Conservation (phyloP, 2,888 invertebrate genomes). For the Lepidochrysops patricia region DNA sequence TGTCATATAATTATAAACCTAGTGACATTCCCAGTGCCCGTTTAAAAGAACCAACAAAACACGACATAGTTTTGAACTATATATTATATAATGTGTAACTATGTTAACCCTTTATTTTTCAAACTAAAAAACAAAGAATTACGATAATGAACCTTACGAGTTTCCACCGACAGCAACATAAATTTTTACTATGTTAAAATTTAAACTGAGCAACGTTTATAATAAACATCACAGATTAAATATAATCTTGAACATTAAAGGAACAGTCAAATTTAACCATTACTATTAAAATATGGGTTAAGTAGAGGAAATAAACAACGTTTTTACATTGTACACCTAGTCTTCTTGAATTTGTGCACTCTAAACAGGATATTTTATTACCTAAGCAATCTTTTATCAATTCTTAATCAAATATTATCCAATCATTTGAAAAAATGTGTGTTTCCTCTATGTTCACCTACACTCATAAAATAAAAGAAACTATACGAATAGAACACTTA, state of each 20-base stretch:
- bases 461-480: slow-evolving; percentile 17
- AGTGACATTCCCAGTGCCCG: background rate
- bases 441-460: background rate
- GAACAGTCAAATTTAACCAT: slow-evolving; percentile 4
- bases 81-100: slow-evolving; percentile 28
- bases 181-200: no score
- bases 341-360: background rate
- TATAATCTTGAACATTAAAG: slow-evolving; percentile 13
- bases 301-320: slow-evolving; percentile 15
- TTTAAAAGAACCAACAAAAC: background rate
- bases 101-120: no score
- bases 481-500: slow-evolving; percentile 22
- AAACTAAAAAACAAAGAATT: no score
- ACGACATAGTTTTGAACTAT: slow-evolving; percentile 7
- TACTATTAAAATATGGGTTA: no score
- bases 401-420: no score
- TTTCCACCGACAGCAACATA: no score
- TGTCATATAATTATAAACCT: background rate
- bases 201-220: slow-evolving; percentile 60
- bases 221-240: slow-evolving; percentile 47
- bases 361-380: no score
- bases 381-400: no score
- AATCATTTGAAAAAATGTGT: no score
- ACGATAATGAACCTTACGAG: no score
- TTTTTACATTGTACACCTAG: background rate